phyloP scores from a whole-genome alignment of 2,888 invertebrate species.

The Lydus trimaculatus region DNA sequence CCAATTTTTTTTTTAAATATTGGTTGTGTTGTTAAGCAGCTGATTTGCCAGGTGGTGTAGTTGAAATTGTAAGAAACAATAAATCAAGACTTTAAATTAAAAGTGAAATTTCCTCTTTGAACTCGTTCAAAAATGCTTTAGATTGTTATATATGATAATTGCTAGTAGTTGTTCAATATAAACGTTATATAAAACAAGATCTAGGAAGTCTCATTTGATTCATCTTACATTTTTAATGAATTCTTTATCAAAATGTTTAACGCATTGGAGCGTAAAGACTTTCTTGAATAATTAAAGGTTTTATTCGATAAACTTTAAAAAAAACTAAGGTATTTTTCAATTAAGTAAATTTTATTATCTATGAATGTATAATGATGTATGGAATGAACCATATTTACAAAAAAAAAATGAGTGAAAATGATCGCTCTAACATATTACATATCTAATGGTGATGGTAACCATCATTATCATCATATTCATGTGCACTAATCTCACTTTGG shows the following conservation, averaged over 20 bases:
- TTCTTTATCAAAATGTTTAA: background rate
- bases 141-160: background rate
- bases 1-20: background rate
- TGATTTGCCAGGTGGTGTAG: background rate
- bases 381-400: constrained; percentile 8
- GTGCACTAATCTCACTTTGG: constrained; percentile 14
- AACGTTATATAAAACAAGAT: background rate
- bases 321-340: background rate
- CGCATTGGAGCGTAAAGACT: background rate
- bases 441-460: constrained; percentile 10
- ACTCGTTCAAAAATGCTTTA: background rate
- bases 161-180: background rate
- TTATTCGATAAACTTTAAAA: background rate
- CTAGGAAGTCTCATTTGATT: background rate
- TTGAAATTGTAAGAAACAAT: background rate
- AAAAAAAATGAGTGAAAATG: constrained; percentile 11
- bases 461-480: constrained; percentile 8
- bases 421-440: background rate
- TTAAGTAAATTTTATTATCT: background rate
- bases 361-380: background rate
- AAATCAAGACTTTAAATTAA: background rate
- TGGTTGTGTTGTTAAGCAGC: no score
- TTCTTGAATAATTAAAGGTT: background rate
- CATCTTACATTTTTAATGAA: background rate
- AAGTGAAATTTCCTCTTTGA: background rate